Percentiles rank a stretch among this genome's conserved stretches.
Conservation (phyloP, 2,113 vertebrate genomes). For the Parus major region DNA sequence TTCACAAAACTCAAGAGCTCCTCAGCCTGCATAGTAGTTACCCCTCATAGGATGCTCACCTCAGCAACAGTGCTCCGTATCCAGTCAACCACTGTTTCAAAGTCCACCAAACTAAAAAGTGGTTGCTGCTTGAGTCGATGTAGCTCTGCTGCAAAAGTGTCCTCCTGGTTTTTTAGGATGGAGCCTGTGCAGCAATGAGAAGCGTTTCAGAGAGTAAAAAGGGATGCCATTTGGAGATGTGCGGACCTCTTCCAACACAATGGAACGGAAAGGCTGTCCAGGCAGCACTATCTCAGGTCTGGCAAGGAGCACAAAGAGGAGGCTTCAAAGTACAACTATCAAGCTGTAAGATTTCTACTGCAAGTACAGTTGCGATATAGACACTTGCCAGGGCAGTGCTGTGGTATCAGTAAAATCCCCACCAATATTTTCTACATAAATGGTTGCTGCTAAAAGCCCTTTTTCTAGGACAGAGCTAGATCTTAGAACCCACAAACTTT, state of each 20-base stretch:
- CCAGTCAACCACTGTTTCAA: slow-evolving; percentile 91
- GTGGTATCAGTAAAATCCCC: background rate
- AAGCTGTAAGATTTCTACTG: background rate
- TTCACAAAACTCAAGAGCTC: background rate
- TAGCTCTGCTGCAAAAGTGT: slow-evolving; percentile 90
- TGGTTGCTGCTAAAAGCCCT: background rate
- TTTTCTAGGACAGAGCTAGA: background rate
- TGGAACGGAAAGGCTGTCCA: background rate
- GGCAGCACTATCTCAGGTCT: background rate
- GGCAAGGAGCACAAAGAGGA: background rate
- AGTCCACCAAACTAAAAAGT: slow-evolving; percentile 91
- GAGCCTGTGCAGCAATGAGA: slow-evolving; percentile 78
- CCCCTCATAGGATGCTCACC: slow-evolving; percentile 68
- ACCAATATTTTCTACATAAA: background rate
- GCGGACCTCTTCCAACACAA: background rate
- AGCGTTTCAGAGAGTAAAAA: background rate
- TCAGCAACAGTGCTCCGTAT: slow-evolving; percentile 95
- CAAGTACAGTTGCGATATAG: background rate
- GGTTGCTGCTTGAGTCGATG: slow-evolving; percentile 94
- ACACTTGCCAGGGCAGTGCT: background rate
- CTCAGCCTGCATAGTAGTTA: background rate
- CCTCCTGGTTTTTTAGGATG: slow-evolving; percentile 96
- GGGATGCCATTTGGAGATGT: background rate
- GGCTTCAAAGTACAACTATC: background rate
- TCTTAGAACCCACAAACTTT: background rate